Evolutionary conservation across 1,140 invertebrate species (phyloP).

Genomic region (Apolygus lucorum): DNA sequence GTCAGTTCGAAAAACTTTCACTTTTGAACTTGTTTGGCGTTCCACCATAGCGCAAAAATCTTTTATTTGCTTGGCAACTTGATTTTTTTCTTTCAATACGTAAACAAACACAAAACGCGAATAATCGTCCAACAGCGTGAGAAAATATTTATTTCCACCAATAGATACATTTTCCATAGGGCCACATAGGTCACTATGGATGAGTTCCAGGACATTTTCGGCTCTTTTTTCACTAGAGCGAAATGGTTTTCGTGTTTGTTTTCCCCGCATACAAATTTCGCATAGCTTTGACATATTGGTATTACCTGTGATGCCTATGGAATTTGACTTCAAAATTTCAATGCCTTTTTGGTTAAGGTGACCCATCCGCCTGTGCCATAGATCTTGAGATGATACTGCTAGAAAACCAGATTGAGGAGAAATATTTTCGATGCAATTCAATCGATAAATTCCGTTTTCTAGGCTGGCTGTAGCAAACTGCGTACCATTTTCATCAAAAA

Average conservation of each 20-base stretch:
- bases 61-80: slow-evolving; percentile 14
- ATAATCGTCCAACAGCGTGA: slow-evolving; percentile 43
- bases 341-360: too few species aligned
- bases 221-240: background rate
- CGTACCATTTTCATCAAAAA: too few species aligned
- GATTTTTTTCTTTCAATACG: slow-evolving; percentile 22
- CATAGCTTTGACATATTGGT: background rate
- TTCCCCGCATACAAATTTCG: background rate
- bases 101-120: slow-evolving; percentile 27
- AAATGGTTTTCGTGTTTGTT: slow-evolving; percentile 2
- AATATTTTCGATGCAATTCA: too few species aligned
- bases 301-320: too few species aligned
- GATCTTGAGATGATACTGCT: too few species aligned
- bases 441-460: too few species aligned
- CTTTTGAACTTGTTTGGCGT: slow-evolving; percentile 23
- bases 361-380: too few species aligned
- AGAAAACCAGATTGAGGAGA: too few species aligned
- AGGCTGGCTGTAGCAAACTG: too few species aligned
- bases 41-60: slow-evolving; percentile 8
- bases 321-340: too few species aligned
- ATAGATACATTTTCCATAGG: slow-evolving; percentile 38
- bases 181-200: slow-evolving; percentile 39
- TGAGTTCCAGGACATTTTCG: slow-evolving; percentile 17
- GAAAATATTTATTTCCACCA: slow-evolving; percentile 38
- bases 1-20: slow-evolving; percentile 32